Base-by-base conservation (phyloP, 2,797 vertebrate species). In the Enteromius treurensis region DNA sequence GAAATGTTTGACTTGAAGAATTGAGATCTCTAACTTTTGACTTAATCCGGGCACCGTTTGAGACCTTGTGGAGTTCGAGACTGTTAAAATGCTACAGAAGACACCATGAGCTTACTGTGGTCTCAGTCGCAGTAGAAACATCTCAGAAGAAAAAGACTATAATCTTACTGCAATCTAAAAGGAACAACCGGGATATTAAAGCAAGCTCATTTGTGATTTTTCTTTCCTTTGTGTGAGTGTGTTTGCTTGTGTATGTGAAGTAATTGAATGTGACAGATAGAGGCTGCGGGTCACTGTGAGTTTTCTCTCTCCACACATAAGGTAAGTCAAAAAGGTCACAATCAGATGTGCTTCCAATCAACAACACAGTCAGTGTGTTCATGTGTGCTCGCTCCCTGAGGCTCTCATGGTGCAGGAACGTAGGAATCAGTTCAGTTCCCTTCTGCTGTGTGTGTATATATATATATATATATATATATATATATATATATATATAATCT, bases 291-390 rank as follows among this genome's bases (percentile, higher is more conserved):
- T 74, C 70, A 23, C 40, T 47, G 51, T 80, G 79, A 60, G 53
- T 47, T 80, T 60, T 71, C 79, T 71, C 68, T 32, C 68, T 71
- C n/a, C 51, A 42, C 67, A 71, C 40, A 19, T 29, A 74, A 74
- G 55, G 42, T 64, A 37, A 81, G 58, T 62, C 42, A 73, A 29
- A 65, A 81, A 81, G 80, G 69, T 81, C 80, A 81, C 21, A 40
- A 47, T 73, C 69, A 81, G 42, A 65, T 65, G 53, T 34, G 55
- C 45, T 32, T 74, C 80, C 58, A 65, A 51, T 81, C 80, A 81
- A 64, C 55, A 81, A 37, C 55, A 23, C 42, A 60, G 53, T 73
- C 23, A 34, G n/a, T 26, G 78, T 69, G 37, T 45, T 26, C 26
- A 11, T 21, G 11, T 14, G 5, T 29, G 13, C 4, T 60, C 10